A percentile compares a stretch with the other conserved stretches of the same genome.
Evolutionary conservation across 2,113 vertebrate genomes (phyloP).

Genomic region (Archilochus colubris): DNA sequence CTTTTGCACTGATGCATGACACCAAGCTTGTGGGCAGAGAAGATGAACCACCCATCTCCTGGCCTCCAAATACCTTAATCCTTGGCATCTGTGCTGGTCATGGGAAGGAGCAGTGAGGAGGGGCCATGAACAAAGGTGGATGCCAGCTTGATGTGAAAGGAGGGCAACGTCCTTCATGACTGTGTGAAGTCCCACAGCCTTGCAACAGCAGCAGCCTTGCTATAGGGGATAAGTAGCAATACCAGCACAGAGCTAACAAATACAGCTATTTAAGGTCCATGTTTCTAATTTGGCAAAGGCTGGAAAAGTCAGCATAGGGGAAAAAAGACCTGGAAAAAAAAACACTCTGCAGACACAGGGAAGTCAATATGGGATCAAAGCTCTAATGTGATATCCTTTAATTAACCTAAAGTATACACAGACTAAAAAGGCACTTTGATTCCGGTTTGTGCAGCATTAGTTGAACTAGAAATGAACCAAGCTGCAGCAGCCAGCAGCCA

Average conservation of each 20-base stretch:
- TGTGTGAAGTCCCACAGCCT: not conserved
- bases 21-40: not conserved
- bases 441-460: not conserved
- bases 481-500: not conserved
- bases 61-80: not conserved
- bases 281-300: not conserved
- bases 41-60: not conserved
- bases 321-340: not conserved
- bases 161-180: not conserved
- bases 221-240: not conserved
- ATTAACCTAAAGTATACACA: not conserved
- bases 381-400: not conserved
- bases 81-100: not conserved
- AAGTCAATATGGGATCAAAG: not conserved
- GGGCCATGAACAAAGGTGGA: rapidly evolving
- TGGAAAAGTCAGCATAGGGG: not conserved
- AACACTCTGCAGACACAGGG: not conserved
- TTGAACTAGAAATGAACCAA: not conserved
- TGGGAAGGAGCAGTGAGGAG: not conserved
- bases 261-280: not conserved
- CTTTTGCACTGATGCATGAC: not conserved
- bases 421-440: not conserved
- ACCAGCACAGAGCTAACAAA: not conserved
- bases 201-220: not conserved
- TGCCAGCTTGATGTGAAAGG: not conserved